phyloP scores from a whole-genome alignment of 2,888 invertebrate genomes.

The Hypena proboscidalis region DNA sequence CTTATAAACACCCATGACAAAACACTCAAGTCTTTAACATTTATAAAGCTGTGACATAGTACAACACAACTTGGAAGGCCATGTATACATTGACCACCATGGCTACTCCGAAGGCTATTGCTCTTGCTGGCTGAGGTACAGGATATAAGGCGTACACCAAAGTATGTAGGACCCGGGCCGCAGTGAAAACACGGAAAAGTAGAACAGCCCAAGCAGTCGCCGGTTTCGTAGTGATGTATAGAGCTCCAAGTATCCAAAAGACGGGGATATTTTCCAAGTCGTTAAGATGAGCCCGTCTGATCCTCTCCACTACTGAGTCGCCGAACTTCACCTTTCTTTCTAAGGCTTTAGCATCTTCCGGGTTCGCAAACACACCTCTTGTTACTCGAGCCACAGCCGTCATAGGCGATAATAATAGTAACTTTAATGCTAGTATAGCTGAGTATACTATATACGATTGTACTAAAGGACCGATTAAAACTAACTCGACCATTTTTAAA shows the following conservation, averaged over 20 bases:
- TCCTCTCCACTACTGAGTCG: constrained; percentile 65
- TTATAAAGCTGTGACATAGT: constrained; percentile 49
- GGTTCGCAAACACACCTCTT: constrained; percentile 63
- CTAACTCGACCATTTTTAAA: constrained; percentile 51
- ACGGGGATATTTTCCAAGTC: constrained; percentile 90
- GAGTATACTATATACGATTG: constrained; percentile 70
- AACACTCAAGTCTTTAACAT: background rate
- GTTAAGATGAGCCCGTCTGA: constrained; percentile 87
- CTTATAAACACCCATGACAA: constrained; percentile 2
- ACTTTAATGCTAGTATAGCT: constrained; percentile 66
- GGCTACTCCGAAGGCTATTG: constrained; percentile 60
- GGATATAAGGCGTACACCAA: constrained; percentile 87
- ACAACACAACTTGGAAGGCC: constrained; percentile 62
- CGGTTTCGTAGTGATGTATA: constrained; percentile 87
- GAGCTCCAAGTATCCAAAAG: constrained; percentile 86
- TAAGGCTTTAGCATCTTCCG: constrained; percentile 62
- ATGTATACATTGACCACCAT: constrained; percentile 64
- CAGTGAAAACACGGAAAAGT: constrained; percentile 81
- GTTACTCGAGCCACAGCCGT: constrained; percentile 55
- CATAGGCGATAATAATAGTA: constrained; percentile 54
- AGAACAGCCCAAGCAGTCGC: constrained; percentile 61
- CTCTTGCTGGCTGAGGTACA: constrained; percentile 84
- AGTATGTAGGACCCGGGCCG: constrained; percentile 86
- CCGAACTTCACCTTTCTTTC: constrained; percentile 68
- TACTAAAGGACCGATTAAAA: constrained; percentile 56